Base-by-base conservation (phyloP, 1,140 invertebrate genomes). In the Cherax quadricarinatus region DNA sequence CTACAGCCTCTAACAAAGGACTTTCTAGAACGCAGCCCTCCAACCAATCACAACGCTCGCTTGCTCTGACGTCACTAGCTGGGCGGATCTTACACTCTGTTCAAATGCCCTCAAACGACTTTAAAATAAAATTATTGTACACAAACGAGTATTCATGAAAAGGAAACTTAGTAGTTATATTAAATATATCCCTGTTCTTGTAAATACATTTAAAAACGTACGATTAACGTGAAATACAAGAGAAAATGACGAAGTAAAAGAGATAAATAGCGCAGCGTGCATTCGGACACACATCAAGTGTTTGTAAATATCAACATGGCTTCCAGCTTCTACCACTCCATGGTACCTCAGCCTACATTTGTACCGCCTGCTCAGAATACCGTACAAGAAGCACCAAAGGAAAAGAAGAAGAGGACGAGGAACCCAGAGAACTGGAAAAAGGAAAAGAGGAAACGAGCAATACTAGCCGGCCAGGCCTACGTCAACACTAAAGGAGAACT, bases 401-500 rank as follows among this genome's bases (percentile, higher is more conserved):
- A 92, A 73, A 92, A 90, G 62, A 92, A 92, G 41, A 93, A 92
- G 49, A 92, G 93, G 57, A 87, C 93, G 4, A 92, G 93, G 88
- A 93, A 93, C 81, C 94, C 94, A 41, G 92, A 93, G 16, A 87
- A 96, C 95, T 96, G 96, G 96, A 96, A 96, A 94, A 96, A 96
- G 94, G 95, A 96, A 94, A 96, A 96, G 94, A 95, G 96, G 94
- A 96, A 96, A 94, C 94, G 96, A 57, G 94, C 96, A 80, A 95
- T 96, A 93, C 95, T 96, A 86, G 96, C 96, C 30, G 96, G 96
- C 21, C 93, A 96, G 92, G 95, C 96, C 92, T 96, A 96, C 91
- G 95, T 96, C 94, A 96, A 96, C 94, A 95, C 95, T 94, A 96
- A 96, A 94, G 96, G 96, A 93, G 95, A 96, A 94, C 85, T 96